These are phyloP conservation scores for Holotrichia oblita DNA, from an alignment of 1,140 invertebrate species.

Conservation along the genomic window DNA sequence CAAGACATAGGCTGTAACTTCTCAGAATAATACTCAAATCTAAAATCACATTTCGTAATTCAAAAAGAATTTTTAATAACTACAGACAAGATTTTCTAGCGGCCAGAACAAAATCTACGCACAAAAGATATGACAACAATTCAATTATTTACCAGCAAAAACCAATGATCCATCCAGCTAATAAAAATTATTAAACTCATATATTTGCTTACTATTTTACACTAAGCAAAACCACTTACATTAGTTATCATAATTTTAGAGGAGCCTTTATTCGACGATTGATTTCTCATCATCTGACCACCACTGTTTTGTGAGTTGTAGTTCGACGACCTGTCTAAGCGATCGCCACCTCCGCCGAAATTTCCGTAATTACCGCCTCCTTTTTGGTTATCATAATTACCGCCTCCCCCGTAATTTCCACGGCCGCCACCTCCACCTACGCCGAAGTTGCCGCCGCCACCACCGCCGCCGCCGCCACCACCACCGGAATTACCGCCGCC, in stretches of 20 bases:
- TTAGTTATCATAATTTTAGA: slow-evolving; percentile 82
- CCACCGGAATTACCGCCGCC: slow-evolving; percentile 54
- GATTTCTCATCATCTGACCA: slow-evolving; percentile 33
- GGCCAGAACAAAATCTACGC: no score
- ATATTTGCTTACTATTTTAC: slow-evolving; percentile 27
- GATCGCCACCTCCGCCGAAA: slow-evolving; percentile 18
- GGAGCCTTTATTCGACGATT: slow-evolving; percentile 57
- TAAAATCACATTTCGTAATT: no score
- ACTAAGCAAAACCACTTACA: slow-evolving; percentile 65
- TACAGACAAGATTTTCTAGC: no score
- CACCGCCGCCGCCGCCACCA: slow-evolving; percentile 58
- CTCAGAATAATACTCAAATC: no score
- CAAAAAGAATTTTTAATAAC: no score
- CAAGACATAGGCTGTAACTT: no score
- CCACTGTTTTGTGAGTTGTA: slow-evolving; percentile 31
- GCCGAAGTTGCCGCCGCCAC: slow-evolving; percentile 11
- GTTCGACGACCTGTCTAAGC: neutral
- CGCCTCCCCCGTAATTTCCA: neutral
- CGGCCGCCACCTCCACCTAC: neutral
- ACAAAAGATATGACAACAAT: neutral
- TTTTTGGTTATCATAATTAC: slow-evolving; percentile 33
- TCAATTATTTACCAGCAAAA: neutral
- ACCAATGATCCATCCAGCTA: slow-evolving; percentile 32
- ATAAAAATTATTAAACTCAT: slow-evolving; percentile 14
- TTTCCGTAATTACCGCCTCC: slow-evolving; percentile 23